Conservation (phyloP, 1,140 invertebrate genomes). For the Chironomus tepperi region DNA sequence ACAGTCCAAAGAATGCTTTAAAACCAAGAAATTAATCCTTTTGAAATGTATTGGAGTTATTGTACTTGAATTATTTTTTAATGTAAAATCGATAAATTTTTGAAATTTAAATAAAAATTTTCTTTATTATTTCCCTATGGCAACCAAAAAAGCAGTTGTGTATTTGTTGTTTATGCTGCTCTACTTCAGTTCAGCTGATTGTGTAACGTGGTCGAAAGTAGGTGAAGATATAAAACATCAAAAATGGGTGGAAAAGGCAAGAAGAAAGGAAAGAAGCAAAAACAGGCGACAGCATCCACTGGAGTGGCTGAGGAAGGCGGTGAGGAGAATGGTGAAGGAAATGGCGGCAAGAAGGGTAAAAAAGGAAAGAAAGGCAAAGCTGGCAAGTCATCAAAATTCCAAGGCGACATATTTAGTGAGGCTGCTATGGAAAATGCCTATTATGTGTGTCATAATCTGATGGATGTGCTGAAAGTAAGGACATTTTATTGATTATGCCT, state of each 20-base stretch:
- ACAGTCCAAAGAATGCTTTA: slow-evolving; percentile 16
- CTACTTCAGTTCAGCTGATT: neutral
- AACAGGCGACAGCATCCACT: slow-evolving; percentile 42
- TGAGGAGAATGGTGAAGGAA: slow-evolving; percentile 40
- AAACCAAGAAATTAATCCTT: neutral
- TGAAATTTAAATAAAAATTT: neutral
- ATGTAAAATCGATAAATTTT: slow-evolving; percentile 1
- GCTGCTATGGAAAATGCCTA: slow-evolving; percentile 84
- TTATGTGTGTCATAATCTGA: slow-evolving; percentile 79
- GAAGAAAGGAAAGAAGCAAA: slow-evolving; percentile 44
- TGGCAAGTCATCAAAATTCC: slow-evolving; percentile 49
- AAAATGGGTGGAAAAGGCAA: slow-evolving; percentile 41
- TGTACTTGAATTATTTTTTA: slow-evolving; percentile 10
- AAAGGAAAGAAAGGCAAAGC: slow-evolving; percentile 45
- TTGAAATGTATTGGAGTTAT: neutral
- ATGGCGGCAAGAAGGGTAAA: slow-evolving; percentile 42
- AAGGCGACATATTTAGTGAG: slow-evolving; percentile 73
- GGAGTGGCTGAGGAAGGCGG: slow-evolving; percentile 39
- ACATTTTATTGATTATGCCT: neutral
- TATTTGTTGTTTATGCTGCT: neutral
- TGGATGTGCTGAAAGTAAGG: slow-evolving; percentile 50
- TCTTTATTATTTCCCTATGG: neutral
- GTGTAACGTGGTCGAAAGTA: slow-evolving; percentile 31
- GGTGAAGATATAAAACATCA: slow-evolving; percentile 33
- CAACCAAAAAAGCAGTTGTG: neutral